Conservation (phyloP, 2,888 invertebrate species). For the Agonopterix subpropinquella region DNA sequence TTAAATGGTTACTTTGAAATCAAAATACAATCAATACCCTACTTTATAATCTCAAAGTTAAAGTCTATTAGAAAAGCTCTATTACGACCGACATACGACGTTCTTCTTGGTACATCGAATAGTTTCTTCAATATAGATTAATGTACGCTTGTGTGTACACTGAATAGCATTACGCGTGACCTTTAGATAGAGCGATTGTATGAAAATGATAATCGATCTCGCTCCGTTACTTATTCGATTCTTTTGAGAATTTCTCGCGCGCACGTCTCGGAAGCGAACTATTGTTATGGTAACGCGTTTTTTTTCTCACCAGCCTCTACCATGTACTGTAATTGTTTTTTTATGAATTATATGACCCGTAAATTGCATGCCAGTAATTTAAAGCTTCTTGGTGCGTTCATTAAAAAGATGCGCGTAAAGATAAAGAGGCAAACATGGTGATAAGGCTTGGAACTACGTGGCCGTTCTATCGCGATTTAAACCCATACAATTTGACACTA, state of each 20-base stretch:
- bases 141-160: slow-evolving; percentile 38
- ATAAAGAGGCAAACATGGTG: slow-evolving; percentile 14
- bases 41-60: slow-evolving; percentile 19
- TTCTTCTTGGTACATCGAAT: slow-evolving; percentile 23
- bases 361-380: slow-evolving; percentile 12
- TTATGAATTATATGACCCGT: slow-evolving; percentile 20
- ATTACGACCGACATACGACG: slow-evolving; percentile 14
- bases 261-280: slow-evolving; percentile 13
- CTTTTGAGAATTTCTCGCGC: slow-evolving; percentile 45
- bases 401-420: slow-evolving; percentile 18
- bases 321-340: slow-evolving; percentile 18
- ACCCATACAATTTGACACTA: slow-evolving; percentile 20
- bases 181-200: slow-evolving; percentile 65
- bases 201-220: slow-evolving; percentile 69
- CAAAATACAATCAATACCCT: slow-evolving; percentile 17
- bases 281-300: slow-evolving; percentile 7
- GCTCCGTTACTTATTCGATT: slow-evolving; percentile 52
- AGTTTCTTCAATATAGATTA: slow-evolving; percentile 58
- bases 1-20: slow-evolving; percentile 40
- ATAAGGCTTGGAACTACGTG: slow-evolving; percentile 16
- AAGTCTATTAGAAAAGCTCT: slow-evolving; percentile 18
- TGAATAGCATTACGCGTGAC: slow-evolving; percentile 71
- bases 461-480: slow-evolving; percentile 8
- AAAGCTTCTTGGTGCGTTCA: slow-evolving; percentile 12
- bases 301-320: slow-evolving; percentile 9